phyloP scores from a whole-genome alignment of 2,888 invertebrate genomes.

The Clepsis dumicolana region DNA sequence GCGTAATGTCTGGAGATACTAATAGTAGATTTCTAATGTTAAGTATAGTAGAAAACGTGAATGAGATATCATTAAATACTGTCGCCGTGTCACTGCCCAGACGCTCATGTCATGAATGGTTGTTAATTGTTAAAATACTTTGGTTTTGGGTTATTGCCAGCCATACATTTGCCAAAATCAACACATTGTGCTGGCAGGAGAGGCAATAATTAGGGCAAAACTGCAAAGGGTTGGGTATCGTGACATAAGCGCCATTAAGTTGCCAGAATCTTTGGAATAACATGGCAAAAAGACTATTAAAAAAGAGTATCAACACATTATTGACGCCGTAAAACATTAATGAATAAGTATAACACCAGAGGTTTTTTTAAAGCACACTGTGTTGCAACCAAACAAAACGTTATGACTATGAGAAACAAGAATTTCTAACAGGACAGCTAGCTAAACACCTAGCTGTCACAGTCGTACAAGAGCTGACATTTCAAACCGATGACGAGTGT shows the following conservation, averaged over 20 bases:
- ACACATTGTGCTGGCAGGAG: conserved; percentile 34
- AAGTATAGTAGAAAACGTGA: not conserved
- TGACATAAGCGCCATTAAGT: not conserved
- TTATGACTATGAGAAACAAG: not conserved
- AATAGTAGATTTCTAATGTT: not conserved
- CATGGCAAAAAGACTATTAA: not conserved
- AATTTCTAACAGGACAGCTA: too few species aligned
- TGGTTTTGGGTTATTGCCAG: conserved; percentile 32
- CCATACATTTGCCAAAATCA: conserved; percentile 38
- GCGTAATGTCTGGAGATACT: not conserved
- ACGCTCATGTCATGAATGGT: conserved; percentile 24
- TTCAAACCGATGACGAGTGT: too few species aligned
- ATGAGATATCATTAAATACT: conserved; percentile 4
- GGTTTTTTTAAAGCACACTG: not conserved
- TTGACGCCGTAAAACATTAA: not conserved
- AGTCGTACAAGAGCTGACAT: too few species aligned
- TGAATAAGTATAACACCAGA: not conserved
- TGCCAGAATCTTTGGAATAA: not conserved
- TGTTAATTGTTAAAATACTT: conserved; percentile 18
- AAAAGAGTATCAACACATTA: not conserved
- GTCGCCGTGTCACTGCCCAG: conserved; percentile 4
- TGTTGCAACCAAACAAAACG: not conserved
- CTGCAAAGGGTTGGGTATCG: conserved; percentile 11
- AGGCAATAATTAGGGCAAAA: conserved; percentile 30
- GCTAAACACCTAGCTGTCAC: too few species aligned